These are phyloP conservation scores for Tiliacea citrago DNA, from an alignment of 2,888 invertebrate genomes.

Conservation along the genomic window DNA sequence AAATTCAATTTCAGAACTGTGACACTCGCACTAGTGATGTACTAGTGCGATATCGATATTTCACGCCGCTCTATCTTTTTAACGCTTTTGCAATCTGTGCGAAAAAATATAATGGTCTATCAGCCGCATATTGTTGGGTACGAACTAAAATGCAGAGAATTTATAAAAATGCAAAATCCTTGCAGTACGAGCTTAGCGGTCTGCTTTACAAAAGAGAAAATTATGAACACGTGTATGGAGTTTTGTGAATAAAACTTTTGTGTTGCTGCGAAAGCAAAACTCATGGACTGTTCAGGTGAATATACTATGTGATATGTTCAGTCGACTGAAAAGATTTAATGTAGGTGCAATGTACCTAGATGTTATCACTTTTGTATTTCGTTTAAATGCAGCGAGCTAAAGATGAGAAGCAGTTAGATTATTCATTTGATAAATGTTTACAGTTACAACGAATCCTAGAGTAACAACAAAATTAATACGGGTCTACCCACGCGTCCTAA, in stretches of 20 bases:
- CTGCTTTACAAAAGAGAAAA: slow-evolving; percentile 42
- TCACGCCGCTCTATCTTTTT: slow-evolving; percentile 47
- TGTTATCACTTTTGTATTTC: background rate
- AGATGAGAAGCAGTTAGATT: background rate
- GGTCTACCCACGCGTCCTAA: too few species aligned
- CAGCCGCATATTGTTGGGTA: slow-evolving; percentile 43
- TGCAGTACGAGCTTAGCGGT: slow-evolving; percentile 26
- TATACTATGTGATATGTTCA: slow-evolving; percentile 1
- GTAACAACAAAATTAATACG: background rate
- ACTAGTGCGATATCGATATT: slow-evolving; percentile 57
- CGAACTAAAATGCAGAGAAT: slow-evolving; percentile 40
- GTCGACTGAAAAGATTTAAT: slow-evolving; percentile 21
- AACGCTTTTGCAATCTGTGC: slow-evolving; percentile 54
- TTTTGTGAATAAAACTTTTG: slow-evolving; percentile 39
- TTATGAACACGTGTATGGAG: slow-evolving; percentile 40
- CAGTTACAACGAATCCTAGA: background rate
- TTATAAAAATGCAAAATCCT: slow-evolving; percentile 46
- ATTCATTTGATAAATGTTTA: background rate
- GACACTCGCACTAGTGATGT: slow-evolving; percentile 74
- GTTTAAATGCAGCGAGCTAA: background rate
- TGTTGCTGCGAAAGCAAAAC: slow-evolving; percentile 36
- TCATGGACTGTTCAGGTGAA: slow-evolving; percentile 26
- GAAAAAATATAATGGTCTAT: slow-evolving; percentile 48
- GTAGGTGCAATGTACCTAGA: background rate
- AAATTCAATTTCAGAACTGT: slow-evolving; percentile 84